phyloP scores from a whole-genome alignment of 2,797 vertebrate genomes.

The Clarias platycephalus region DNA sequence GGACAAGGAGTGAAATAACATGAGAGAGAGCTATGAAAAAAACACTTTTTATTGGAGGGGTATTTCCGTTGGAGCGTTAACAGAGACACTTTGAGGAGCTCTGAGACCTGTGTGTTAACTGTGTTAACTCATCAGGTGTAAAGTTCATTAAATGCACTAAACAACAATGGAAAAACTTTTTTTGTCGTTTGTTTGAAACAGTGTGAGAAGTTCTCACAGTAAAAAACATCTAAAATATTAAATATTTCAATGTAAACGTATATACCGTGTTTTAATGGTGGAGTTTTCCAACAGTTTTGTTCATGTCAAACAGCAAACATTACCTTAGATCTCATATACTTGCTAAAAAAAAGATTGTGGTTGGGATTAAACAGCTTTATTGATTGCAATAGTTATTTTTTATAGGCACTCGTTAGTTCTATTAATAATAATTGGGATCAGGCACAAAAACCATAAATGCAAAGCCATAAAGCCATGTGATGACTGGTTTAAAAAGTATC shows the following conservation, averaged over 20 bases:
- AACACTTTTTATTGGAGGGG: too few species aligned
- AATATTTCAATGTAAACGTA: neutral
- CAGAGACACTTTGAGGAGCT: too few species aligned
- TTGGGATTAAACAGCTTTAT: neutral
- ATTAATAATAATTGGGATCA: neutral
- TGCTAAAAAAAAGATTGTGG: neutral
- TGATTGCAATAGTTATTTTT: neutral
- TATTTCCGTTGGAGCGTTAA: too few species aligned
- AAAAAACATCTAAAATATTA: neutral
- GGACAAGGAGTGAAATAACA: too few species aligned
- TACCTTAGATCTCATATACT: neutral
- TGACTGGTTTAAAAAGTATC: slow-evolving; percentile 5
- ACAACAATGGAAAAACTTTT: neutral
- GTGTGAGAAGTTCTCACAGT: neutral
- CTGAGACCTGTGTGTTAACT: neutral
- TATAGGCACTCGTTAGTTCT: neutral
- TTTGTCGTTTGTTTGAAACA: neutral
- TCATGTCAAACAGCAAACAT: neutral
- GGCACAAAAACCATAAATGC: neutral
- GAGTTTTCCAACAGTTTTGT: neutral
- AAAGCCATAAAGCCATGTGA: neutral
- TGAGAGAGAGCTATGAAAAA: too few species aligned
- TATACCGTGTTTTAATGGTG: neutral
- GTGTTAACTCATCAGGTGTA: neutral
- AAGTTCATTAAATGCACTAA: neutral